A percentile compares a stretch with the other conserved stretches of the same genome.
These are phyloP conservation scores for Crocallis elinguaria DNA, from an alignment of 2,888 invertebrate genomes.

Conservation along the genomic window DNA sequence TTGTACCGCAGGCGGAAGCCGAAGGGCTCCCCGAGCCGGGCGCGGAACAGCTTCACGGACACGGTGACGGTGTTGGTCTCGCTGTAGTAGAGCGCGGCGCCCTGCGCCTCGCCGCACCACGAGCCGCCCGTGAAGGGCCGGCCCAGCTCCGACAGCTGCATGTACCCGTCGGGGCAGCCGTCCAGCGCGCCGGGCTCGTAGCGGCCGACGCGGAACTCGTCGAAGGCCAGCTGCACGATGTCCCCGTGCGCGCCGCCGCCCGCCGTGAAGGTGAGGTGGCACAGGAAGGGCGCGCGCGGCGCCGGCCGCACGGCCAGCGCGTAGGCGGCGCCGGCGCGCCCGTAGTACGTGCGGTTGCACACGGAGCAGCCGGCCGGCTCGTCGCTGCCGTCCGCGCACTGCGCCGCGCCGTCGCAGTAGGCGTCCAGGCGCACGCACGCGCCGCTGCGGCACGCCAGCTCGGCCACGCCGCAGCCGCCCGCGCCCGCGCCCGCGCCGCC, in stretches of 20 bases:
- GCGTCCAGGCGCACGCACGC: slow-evolving; percentile 93
- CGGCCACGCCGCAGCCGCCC: slow-evolving; percentile 70
- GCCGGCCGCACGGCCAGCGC: slow-evolving; percentile 90
- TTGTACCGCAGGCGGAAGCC: slow-evolving; percentile 92
- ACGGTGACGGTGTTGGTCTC: slow-evolving; percentile 95
- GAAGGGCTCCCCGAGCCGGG: slow-evolving; percentile 90
- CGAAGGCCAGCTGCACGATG: slow-evolving; percentile 95
- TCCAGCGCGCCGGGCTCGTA: slow-evolving; percentile 89
- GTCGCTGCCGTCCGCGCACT: slow-evolving; percentile 94
- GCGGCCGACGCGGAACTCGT: slow-evolving; percentile 94
- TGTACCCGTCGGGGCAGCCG: slow-evolving; percentile 94
- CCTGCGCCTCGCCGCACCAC: slow-evolving; percentile 94
- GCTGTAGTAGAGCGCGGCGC: slow-evolving; percentile 94
- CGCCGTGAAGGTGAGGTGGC: slow-evolving; percentile 96
- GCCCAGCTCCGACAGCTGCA: slow-evolving; percentile 94
- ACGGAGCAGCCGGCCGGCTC: slow-evolving; percentile 87
- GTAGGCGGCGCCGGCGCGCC: slow-evolving; percentile 93
- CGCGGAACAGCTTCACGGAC: slow-evolving; percentile 91
- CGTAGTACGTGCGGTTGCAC: slow-evolving; percentile 96
- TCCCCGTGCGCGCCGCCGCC: slow-evolving; percentile 95
- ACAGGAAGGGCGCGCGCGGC: slow-evolving; percentile 92
- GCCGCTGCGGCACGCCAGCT: slow-evolving; percentile 81
- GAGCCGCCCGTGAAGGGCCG: slow-evolving; percentile 95
- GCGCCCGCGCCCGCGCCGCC: slow-evolving; percentile 56
- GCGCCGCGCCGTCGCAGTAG: slow-evolving; percentile 93